Percentiles rank a stretch among this genome's conserved stretches.
Conservation (phyloP, 2,888 invertebrate genomes). For the Parnassius glacialis region DNA sequence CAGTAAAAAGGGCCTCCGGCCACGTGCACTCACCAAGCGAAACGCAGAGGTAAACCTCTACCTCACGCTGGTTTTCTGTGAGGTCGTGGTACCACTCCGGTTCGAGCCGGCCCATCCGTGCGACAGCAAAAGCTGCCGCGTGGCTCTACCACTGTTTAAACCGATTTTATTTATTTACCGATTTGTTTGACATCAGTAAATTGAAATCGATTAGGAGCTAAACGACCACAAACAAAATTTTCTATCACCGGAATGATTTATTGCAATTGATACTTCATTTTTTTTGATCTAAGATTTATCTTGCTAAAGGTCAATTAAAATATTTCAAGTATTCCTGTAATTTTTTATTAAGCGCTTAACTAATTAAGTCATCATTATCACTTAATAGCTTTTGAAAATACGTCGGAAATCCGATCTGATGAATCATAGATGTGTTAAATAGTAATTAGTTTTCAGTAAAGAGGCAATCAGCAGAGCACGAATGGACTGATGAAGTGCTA, state of each 20-base stretch:
- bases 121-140: no score
- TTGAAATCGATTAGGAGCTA: no score
- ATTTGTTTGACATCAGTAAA: no score
- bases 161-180: no score
- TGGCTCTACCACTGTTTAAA: no score
- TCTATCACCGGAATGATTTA: neutral
- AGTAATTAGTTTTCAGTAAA: constrained; percentile 28
- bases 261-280: neutral
- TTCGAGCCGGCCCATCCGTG: no score
- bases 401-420: constrained; percentile 18
- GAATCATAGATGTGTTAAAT: constrained; percentile 20
- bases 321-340: constrained; percentile 1
- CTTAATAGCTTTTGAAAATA: constrained; percentile 7
- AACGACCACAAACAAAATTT: no score
- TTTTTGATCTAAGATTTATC: neutral
- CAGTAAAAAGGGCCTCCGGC: no score
- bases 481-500: constrained; percentile 50
- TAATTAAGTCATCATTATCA: constrained; percentile 5
- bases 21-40: no score
- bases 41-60: no score
- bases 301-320: neutral
- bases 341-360: constrained; percentile 2
- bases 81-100: no score
- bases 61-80: no score
- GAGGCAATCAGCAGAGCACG: constrained; percentile 40